phyloP scores from a whole-genome alignment of 2,888 invertebrate species.

The Drosophila gaucha region DNA sequence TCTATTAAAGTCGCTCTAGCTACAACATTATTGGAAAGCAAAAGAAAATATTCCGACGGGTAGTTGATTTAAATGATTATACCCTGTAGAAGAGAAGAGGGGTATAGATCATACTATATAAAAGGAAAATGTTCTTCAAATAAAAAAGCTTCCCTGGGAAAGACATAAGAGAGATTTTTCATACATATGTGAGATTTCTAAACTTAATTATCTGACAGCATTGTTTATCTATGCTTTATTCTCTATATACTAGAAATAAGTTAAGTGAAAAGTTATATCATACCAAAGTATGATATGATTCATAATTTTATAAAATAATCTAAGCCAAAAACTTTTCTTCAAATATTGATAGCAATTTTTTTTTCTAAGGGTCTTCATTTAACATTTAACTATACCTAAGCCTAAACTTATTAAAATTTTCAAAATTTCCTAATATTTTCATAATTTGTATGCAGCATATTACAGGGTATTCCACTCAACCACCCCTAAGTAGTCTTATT shows the following conservation, averaged over 20 bases:
- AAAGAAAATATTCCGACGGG: conserved; percentile 23
- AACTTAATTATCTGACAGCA: too few relatives aligned
- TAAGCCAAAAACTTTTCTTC: too few relatives aligned
- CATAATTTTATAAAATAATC: too few relatives aligned
- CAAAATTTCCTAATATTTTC: too few relatives aligned
- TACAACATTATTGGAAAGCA: conserved; percentile 31
- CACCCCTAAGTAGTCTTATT: background rate
- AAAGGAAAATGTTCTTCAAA: background rate
- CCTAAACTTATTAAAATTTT: background rate
- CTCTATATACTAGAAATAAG: too few relatives aligned
- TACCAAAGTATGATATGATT: too few relatives aligned
- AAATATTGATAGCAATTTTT: background rate
- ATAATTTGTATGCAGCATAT: background rate
- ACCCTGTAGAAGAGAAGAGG: conserved; percentile 1
- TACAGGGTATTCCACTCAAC: background rate
- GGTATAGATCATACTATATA: background rate
- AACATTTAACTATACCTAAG: background rate
- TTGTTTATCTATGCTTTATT: too few relatives aligned
- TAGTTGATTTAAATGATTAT: conserved; percentile 31
- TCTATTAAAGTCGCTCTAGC: background rate
- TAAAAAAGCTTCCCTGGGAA: too few relatives aligned
- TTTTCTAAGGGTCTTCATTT: background rate
- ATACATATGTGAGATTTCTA: too few relatives aligned
- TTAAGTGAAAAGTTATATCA: too few relatives aligned
- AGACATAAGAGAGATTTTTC: background rate